Evolutionary conservation across 2,113 vertebrate genomes (phyloP).

Genomic region (Lophura nycthemera): DNA sequence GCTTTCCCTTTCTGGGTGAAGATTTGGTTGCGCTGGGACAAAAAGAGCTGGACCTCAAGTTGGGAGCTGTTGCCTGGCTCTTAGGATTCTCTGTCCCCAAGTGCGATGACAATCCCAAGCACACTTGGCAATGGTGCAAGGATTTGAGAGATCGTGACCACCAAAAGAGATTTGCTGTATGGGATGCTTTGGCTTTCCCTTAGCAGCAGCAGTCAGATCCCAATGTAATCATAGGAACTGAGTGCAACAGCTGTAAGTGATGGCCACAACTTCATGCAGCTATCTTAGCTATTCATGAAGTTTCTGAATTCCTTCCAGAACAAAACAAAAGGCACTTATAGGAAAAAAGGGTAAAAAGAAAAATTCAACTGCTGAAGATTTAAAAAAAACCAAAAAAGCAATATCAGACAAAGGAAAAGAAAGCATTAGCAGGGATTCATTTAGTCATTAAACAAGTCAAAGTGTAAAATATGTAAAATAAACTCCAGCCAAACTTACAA

Average conservation of each 20-base stretch:
- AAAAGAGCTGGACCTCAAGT: neutral
- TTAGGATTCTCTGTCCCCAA: neutral
- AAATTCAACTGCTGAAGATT: neutral
- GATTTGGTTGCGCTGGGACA: neutral
- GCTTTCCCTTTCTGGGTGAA: neutral
- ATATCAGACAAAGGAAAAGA: neutral
- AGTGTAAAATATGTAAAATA: slow-evolving; percentile 13
- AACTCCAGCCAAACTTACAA: slow-evolving; percentile 16
- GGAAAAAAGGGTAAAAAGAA: neutral
- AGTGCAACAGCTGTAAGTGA: neutral
- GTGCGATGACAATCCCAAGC: neutral
- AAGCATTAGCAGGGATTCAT: neutral
- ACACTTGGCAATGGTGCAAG: neutral
- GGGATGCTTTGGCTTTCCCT: neutral
- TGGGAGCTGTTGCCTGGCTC: neutral
- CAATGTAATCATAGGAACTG: neutral
- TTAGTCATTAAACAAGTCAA: neutral
- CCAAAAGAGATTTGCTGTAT: accelerated
- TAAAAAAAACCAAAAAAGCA: neutral
- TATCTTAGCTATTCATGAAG: neutral
- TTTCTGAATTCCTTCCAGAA: neutral
- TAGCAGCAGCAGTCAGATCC: neutral
- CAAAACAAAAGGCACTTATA: neutral
- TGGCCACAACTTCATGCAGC: accelerated
- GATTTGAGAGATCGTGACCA: neutral